Evolutionary conservation across 2,113 vertebrate genomes (phyloP).

Genomic region (Pongo pygmaeus): DNA sequence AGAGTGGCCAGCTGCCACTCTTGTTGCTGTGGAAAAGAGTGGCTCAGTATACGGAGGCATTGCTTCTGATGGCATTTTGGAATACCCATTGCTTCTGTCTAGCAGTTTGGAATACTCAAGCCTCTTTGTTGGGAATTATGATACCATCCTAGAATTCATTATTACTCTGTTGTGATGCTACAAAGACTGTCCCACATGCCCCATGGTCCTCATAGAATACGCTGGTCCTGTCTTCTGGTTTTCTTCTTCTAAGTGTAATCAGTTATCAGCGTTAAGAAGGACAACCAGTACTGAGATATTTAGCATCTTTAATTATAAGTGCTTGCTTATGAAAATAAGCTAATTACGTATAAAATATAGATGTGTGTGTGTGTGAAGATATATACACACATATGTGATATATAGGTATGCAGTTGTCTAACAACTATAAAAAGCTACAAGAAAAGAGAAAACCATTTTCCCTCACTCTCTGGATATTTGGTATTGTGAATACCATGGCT

Average conservation of each 20-base stretch:
- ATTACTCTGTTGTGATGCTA: neutral
- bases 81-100: neutral
- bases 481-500: neutral
- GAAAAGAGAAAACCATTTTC: neutral
- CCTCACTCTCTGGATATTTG: neutral
- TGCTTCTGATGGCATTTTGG: neutral
- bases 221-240: neutral
- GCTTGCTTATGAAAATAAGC: neutral
- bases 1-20: neutral
- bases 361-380: neutral
- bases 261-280: neutral
- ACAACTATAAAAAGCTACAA: neutral
- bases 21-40: neutral
- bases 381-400: neutral
- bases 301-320: neutral
- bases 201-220: neutral
- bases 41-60: neutral
- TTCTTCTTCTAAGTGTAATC: neutral
- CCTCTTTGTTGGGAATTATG: neutral
- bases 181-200: neutral
- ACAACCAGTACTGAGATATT: neutral
- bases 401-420: neutral
- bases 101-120: neutral
- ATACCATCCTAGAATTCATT: neutral
- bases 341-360: neutral